Evolutionary conservation across 2,888 invertebrate species (phyloP), one percentile per base, ranked within the genome.

Genomic region (Drosophila yooni): DNA sequence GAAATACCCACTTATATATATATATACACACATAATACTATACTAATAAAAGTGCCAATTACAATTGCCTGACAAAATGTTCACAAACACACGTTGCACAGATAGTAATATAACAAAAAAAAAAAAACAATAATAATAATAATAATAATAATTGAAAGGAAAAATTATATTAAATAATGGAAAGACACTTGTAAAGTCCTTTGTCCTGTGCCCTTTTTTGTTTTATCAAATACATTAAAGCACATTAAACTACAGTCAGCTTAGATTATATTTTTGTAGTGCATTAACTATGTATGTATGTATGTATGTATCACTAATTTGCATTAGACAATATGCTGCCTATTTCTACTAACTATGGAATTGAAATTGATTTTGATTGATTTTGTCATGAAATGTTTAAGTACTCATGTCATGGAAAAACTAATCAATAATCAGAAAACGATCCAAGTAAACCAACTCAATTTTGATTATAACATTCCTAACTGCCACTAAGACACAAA

Each of bases 31-130:
- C 31, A 50, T 53, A 50, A 54, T 53, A 66, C 59, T 66, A 38
- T 69, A 81, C 79, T 84, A 87, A 83, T 67, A 60, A 66, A 87
- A 70, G 83, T 83, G 83, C 88, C 88, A 83, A 83, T 84, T 67
- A 79, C 56, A 74, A 84, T 84, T 87, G 79, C 84, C 88, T 84
- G 78, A 86, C 52, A 51, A 65, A 51, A 58, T 40, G 66, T 65
- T 56, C 53, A 56, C 64, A 57, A 48, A 60, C 46, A 46, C 13
- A 46, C 43, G 21, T 25, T 46, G 46, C 46, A 46, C 43, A 58
- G 46, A 50, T 69, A 64, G 75, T 64, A 68, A 33, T 36, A 50
- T 34, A 59, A 59, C 58, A 46, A 18, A 27, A 36, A 54, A 27
- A 34, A 61, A 7, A 18, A 34, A n/a, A 38, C 1, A 36, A n/a